Base-by-base conservation (phyloP, 2,797 vertebrate species). In the Danionella dracula region DNA sequence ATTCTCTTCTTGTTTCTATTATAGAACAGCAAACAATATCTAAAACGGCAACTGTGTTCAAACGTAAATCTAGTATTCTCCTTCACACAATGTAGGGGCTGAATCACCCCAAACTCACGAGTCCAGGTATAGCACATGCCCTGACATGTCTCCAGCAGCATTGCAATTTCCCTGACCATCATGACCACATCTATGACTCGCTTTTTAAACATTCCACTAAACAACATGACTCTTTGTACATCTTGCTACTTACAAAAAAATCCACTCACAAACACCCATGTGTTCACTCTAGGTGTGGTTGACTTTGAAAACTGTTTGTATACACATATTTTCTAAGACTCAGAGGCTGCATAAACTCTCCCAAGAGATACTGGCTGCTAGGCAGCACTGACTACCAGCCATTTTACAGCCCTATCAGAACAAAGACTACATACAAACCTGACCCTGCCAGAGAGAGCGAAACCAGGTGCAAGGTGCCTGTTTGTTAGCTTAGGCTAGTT, bases 351-450 rank as follows among this genome's bases (percentile, higher is more conserved):
- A 31, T n/a, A 38, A 51, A 31, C 1, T 11, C 13, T 64, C 64
- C 64, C 53, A 13, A 51, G 76, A 72, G 76, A 73, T 41, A 51
- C 16, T 20, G 66, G 76, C 64, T 73, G 73, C 73, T 78, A 76
- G 73, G 73, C 70, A 75, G 70, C 70, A 0, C 15, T 20, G 50
- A 59, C 66, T 60, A 53, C 57, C 56, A 60, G 55, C 42, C 66
- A 31, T 68, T 65, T 72, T 71, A 71, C 16, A 53, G 38, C 27
- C 48, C 13, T 67, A 60, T 62, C 44, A 44, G 46, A 62, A 71
- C 59, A 60, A 49, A 53, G 49, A 68, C 53, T 54, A 51, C 32
- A 68, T 42, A 61, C 71, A 70, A 42, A 65, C 27, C 55, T 50
- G 66, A 31, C 49, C 35, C 15, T 37, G 23, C 40, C 42, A 34